Evolutionary conservation across 2,888 invertebrate species (phyloP).

Genomic region (Adelphocoris suturalis): DNA sequence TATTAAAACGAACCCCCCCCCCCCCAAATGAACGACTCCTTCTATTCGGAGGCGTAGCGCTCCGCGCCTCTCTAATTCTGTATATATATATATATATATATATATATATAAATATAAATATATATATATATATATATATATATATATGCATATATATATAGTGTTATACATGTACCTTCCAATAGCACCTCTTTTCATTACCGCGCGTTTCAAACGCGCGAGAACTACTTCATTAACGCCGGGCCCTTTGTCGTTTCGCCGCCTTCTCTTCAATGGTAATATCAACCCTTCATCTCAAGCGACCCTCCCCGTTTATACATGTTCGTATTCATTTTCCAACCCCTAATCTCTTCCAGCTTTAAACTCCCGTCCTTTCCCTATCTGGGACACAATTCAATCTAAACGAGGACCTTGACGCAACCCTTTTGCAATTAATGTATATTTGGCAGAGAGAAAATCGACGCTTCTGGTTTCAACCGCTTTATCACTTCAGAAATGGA

Average conservation of each 20-base stretch:
- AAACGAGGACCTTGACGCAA: slow-evolving; percentile 33
- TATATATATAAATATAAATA: too few species aligned
- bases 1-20: slow-evolving; percentile 61
- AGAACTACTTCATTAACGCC: slow-evolving; percentile 58
- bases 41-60: not conserved
- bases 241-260: slow-evolving; percentile 48
- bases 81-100: too few species aligned
- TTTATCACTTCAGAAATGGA: slow-evolving; percentile 61
- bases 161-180: slow-evolving; percentile 26
- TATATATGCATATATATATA: not conserved
- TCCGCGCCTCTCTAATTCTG: not conserved
- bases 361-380: slow-evolving; percentile 25
- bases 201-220: slow-evolving; percentile 5
- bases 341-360: slow-evolving; percentile 55
- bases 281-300: slow-evolving; percentile 49
- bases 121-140: too few species aligned
- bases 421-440: slow-evolving; percentile 63
- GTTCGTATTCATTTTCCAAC: slow-evolving; percentile 59
- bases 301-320: slow-evolving; percentile 27
- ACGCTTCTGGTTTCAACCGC: slow-evolving; percentile 61
- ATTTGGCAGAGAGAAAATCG: slow-evolving; percentile 56
- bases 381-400: slow-evolving; percentile 55
- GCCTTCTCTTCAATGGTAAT: slow-evolving; percentile 51
- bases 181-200: slow-evolving; percentile 59
- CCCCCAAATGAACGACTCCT: not conserved